phyloP scores from a whole-genome alignment of 2,888 invertebrate species.

The Melieria picta region DNA sequence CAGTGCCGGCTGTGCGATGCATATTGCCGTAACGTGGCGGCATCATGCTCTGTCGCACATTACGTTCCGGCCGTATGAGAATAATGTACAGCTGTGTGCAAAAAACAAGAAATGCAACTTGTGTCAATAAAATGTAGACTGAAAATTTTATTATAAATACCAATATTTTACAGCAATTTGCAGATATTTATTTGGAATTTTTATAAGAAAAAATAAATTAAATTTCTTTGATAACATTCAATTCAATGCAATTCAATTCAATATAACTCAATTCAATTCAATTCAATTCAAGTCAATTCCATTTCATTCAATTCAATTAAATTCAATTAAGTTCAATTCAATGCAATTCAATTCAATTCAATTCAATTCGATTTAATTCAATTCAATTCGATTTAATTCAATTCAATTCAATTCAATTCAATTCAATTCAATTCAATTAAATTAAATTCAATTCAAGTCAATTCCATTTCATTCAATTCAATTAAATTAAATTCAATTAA shows the following conservation, averaged over 20 bases:
- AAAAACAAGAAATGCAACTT: neutral
- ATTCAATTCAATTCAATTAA: no score
- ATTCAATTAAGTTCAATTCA: no score
- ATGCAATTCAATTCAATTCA: no score
- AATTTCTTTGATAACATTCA: neutral
- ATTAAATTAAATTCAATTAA: no score
- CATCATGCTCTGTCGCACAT: conserved; percentile 89
- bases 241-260: neutral
- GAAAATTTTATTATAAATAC: neutral
- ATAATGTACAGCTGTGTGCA: conserved; percentile 83
- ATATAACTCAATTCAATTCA: neutral
- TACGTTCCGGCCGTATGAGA: conserved; percentile 86
- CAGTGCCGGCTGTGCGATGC: conserved; percentile 72
- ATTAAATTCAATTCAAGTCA: no score
- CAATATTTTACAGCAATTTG: neutral
- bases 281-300: no score
- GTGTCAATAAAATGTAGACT: neutral
- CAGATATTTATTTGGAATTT: neutral
- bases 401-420: no score
- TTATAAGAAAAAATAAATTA: neutral
- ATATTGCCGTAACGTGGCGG: conserved; percentile 74
- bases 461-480: no score
- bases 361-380: no score
- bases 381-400: no score
- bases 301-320: no score